These are phyloP conservation scores for Metallyticus violacea DNA, from an alignment of 2,888 invertebrate genomes.

Conservation along the genomic window DNA sequence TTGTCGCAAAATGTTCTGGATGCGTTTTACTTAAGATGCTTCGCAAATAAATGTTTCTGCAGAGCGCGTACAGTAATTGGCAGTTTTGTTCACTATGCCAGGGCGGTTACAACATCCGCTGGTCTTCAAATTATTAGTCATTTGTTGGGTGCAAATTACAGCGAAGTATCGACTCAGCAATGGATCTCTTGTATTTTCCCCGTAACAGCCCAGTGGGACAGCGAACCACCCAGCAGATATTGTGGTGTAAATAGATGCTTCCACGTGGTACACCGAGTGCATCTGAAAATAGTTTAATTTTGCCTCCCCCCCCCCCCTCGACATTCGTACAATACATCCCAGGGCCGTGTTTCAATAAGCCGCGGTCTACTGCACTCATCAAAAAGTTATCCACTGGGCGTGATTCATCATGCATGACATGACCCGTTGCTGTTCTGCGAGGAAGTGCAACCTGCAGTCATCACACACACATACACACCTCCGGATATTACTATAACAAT, in stretches of 20 bases:
- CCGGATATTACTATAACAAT: conserved; percentile 5
- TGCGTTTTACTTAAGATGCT: background rate
- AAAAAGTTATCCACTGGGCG: background rate
- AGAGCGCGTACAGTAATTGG: background rate
- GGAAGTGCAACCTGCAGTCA: background rate
- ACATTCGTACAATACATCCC: background rate
- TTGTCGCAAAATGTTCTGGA: background rate
- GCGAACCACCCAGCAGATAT: background rate
- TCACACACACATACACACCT: background rate
- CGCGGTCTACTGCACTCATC: background rate
- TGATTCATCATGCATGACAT: background rate
- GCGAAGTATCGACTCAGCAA: background rate
- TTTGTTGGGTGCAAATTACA: background rate
- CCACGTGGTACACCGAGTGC: background rate
- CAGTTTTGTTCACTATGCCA: background rate
- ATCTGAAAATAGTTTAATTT: background rate
- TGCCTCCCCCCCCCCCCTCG: background rate
- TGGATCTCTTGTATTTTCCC: background rate
- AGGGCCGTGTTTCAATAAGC: background rate
- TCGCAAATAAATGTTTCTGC: background rate
- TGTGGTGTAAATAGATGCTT: background rate
- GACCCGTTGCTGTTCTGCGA: too few species aligned
- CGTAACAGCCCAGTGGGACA: too few species aligned
- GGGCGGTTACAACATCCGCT: background rate
- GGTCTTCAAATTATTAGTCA: background rate